Evolutionary conservation across 2,113 vertebrate genomes (phyloP).

Genomic region (Chionis minor): DNA sequence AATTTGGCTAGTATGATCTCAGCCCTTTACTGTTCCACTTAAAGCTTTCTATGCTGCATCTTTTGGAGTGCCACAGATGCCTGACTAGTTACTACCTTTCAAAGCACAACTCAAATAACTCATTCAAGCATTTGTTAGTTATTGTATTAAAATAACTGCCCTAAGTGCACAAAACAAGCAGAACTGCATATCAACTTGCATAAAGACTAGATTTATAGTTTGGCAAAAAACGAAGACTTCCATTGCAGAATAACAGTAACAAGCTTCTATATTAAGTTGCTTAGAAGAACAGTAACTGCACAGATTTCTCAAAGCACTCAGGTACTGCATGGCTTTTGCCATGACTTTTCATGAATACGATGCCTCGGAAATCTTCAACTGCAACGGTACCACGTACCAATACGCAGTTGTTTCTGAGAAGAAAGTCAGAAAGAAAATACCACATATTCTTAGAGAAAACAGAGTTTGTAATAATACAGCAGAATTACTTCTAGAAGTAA

Average conservation of each 20-base stretch:
- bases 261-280: not conserved
- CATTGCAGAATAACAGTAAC: not conserved
- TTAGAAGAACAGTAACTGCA: not conserved
- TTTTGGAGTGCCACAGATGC: not conserved
- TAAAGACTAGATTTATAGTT: not conserved
- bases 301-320: not conserved
- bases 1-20: not conserved
- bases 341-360: not conserved
- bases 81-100: not conserved
- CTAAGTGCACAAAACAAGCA: not conserved
- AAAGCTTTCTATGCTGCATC: not conserved
- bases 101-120: not conserved
- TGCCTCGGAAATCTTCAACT: not conserved
- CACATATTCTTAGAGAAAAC: not conserved
- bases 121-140: not conserved
- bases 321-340: not conserved
- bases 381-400: fast-evolving
- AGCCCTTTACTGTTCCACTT: not conserved
- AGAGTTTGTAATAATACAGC: not conserved
- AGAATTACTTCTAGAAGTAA: not conserved
- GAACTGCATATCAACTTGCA: not conserved
- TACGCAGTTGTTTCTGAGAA: not conserved
- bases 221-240: not conserved
- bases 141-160: not conserved
- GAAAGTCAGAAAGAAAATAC: not conserved